Evolutionary conservation across 2,113 vertebrate genomes (phyloP), one percentile per base, ranked within the genome.

Genomic region (Apaloderma vittatum): DNA sequence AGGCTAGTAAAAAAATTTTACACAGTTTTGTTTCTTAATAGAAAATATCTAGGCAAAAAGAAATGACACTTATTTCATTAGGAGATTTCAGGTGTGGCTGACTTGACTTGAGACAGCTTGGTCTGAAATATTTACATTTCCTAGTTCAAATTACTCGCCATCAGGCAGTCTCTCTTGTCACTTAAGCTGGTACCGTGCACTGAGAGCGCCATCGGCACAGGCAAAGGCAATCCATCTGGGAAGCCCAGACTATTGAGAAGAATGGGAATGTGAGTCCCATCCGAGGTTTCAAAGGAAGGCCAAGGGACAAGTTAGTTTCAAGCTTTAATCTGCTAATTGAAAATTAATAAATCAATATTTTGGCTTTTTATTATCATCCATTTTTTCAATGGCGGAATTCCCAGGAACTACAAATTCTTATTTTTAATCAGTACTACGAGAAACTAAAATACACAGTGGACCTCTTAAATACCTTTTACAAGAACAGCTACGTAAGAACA

Each of bases 201-300:
- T 17, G 32, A 11, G 21, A 17, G 10, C 32, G 8, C 40, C 29
- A 24, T 0, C 2, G 82, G 16, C 67, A 70, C 32, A 3, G 36
- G 22, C 54, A 73, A 20, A 76, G 17, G 11, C 16, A 74, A 48
- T 17, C 15, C 36, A 22, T 9, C 65, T 52, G 61, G 52, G 27
- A 85, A 75, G 62, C 32, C 14, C 52, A 61, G 37, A 20, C 15
- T 2, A 1, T 8, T 52, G 66, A 75, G 52, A 55, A 71, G 34
- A 72, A 85, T 6, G 12, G 30, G 49, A 78, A 40, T 55, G 34
- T 0, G 0, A 52, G 17, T 65, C 24, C 2, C 30, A 17, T 74
- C 40, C 82, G 58, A 62, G 30, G 27, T 54, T 65, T 21, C 10
- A 32, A 48, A 40, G 68, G 18, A 74, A 80, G 20, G 20, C 52